Evolutionary conservation across 2,113 vertebrate species (phyloP).

Genomic region (Tragelaphus strepsiceros): DNA sequence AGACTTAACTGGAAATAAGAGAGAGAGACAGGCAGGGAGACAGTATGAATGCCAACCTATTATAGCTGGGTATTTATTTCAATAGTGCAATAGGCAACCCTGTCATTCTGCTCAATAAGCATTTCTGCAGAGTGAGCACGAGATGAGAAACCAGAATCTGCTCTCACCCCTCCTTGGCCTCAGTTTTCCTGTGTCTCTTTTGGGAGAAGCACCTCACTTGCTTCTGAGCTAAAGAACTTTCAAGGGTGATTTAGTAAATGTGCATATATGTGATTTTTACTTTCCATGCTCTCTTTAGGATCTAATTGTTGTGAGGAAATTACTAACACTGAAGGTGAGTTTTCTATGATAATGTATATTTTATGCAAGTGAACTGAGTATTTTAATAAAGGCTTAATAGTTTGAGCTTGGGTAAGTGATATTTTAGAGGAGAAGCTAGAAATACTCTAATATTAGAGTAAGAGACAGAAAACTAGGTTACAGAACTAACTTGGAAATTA

Average conservation of each 20-base stretch:
- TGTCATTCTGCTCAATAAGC: not conserved
- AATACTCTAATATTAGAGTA: not conserved
- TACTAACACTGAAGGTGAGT: constrained; percentile 29
- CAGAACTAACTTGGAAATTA: not conserved
- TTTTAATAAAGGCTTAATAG: not conserved
- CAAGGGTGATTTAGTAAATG: constrained; percentile 28
- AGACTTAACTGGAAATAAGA: not conserved
- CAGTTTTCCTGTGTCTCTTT: not conserved
- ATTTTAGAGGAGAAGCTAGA: not conserved
- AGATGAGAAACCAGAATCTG: not conserved
- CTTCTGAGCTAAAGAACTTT: not conserved
- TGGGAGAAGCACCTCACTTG: not conserved
- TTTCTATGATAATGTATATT: constrained; percentile 13
- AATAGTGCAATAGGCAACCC: not conserved
- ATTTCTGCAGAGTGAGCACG: not conserved
- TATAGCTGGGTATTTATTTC: not conserved
- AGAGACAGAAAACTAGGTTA: not conserved
- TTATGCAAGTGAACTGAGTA: not conserved
- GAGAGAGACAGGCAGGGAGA: not conserved
- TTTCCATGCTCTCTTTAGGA: not conserved
- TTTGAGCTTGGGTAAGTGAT: not conserved
- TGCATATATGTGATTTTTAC: not conserved
- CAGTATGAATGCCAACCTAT: not conserved
- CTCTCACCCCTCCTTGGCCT: not conserved
- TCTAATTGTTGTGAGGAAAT: constrained; percentile 15